phyloP scores from a whole-genome alignment of 1,140 invertebrate genomes.

The Paracyclopina nana region DNA sequence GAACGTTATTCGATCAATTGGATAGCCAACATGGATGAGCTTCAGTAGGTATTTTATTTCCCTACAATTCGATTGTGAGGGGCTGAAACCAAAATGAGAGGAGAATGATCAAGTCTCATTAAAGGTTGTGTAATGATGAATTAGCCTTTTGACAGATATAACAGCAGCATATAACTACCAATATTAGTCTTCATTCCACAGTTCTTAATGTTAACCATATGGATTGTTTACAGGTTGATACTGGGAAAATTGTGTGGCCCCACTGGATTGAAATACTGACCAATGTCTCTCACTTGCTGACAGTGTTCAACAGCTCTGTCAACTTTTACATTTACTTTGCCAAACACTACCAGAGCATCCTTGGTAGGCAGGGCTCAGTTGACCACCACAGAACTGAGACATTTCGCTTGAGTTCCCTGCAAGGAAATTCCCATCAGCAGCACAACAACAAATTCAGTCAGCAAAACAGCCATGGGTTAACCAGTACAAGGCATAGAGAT shows the following conservation, averaged over 20 bases:
- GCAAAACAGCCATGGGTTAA: too few species aligned
- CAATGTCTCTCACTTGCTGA: slow-evolving; percentile 10
- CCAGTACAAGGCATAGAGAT: too few species aligned
- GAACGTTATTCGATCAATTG: background rate
- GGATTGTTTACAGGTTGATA: slow-evolving; percentile 7
- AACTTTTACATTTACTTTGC: slow-evolving; percentile 15
- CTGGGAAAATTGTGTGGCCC: background rate
- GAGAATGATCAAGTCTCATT: background rate
- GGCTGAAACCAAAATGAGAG: background rate
- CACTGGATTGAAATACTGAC: slow-evolving; percentile 7
- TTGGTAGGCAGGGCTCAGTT: too few species aligned
- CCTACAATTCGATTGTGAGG: background rate
- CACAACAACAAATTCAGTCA: too few species aligned
- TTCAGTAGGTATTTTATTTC: background rate
- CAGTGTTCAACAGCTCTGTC: slow-evolving; percentile 14
- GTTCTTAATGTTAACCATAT: background rate
- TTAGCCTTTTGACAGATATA: background rate
- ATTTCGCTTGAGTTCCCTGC: too few species aligned
- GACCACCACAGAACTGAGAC: too few species aligned
- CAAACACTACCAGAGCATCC: slow-evolving; percentile 9
- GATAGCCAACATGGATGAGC: too few species aligned
- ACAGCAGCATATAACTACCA: background rate
- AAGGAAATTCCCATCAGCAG: too few species aligned
- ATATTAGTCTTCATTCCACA: background rate
- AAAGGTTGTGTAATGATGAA: background rate